These are phyloP conservation scores for Hetaerina titia DNA, from an alignment of 2,888 invertebrate genomes.

Conservation along the genomic window DNA sequence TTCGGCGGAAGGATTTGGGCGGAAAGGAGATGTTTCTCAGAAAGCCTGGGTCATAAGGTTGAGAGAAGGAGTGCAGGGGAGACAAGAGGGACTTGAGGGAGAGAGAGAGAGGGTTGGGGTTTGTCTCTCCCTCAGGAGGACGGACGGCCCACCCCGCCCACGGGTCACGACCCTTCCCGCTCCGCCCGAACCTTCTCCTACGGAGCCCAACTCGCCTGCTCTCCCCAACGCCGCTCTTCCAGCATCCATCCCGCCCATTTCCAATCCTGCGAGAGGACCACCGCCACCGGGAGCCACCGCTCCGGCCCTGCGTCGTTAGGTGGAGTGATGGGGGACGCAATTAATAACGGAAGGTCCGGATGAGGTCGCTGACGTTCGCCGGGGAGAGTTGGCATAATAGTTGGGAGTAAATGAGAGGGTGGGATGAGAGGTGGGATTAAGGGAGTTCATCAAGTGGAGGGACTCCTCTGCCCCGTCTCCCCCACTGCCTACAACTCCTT, in stretches of 20 bases:
- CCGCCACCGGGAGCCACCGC: not conserved
- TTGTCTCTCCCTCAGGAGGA: not conserved
- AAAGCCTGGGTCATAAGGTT: not conserved
- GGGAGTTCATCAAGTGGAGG: constrained; percentile 46
- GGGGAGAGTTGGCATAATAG: constrained; percentile 45
- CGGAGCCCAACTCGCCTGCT: not conserved
- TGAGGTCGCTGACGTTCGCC: constrained; percentile 56
- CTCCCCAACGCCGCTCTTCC: too few species aligned
- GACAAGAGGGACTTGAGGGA: not conserved
- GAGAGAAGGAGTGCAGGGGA: not conserved
- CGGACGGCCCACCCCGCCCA: not conserved
- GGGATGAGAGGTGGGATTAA: constrained; percentile 47
- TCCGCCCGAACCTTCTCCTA: not conserved
- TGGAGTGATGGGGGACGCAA: constrained; percentile 30
- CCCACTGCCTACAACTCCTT: not conserved
- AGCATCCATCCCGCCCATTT: not conserved
- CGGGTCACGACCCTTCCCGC: not conserved
- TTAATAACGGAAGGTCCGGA: constrained; percentile 67
- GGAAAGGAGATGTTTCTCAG: not conserved
- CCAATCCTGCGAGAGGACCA: not conserved
- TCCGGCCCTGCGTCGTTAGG: constrained; percentile 27
- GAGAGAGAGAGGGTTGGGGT: not conserved
- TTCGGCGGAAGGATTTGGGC: not conserved
- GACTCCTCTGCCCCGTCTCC: not conserved
- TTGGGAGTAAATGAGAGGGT: not conserved